Evolutionary conservation across 2,888 invertebrate species (phyloP).

Genomic region (Resseliella maxima): DNA sequence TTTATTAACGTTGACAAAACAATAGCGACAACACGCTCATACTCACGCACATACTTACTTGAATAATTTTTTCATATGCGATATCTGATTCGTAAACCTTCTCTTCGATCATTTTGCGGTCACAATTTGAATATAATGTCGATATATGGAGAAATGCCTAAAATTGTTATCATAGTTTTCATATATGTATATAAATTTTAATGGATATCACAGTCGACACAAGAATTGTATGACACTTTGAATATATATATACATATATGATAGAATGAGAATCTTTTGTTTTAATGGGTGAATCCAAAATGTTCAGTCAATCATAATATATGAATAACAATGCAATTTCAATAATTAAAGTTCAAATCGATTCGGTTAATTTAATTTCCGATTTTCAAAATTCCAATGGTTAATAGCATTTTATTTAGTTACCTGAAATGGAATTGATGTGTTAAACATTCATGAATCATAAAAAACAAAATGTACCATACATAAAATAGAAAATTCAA

Average conservation of each 20-base stretch:
- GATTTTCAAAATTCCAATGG: background rate
- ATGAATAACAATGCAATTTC: background rate
- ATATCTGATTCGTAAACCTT: slow-evolving; percentile 67
- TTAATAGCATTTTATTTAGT: background rate
- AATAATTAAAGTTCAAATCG: background rate
- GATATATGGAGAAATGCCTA: slow-evolving; percentile 68
- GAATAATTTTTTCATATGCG: slow-evolving; percentile 68
- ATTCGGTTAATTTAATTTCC: background rate
- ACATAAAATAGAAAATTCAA: background rate
- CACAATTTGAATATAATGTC: slow-evolving; percentile 68
- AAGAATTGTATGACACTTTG: no score
- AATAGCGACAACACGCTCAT: background rate
- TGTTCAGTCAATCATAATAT: no score
- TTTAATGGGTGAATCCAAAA: no score
- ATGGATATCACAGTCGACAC: no score
- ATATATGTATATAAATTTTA: no score
- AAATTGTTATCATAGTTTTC: background rate
- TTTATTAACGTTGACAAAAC: background rate
- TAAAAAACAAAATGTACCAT: no score
- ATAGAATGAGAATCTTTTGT: background rate
- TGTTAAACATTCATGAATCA: background rate
- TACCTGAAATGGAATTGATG: background rate
- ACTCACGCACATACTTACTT: slow-evolving; percentile 62
- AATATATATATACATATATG: no score
- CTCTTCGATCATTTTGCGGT: slow-evolving; percentile 66